These are phyloP conservation scores for Macrophya annulata DNA, from an alignment of 2,888 invertebrate genomes.

Conservation along the genomic window DNA sequence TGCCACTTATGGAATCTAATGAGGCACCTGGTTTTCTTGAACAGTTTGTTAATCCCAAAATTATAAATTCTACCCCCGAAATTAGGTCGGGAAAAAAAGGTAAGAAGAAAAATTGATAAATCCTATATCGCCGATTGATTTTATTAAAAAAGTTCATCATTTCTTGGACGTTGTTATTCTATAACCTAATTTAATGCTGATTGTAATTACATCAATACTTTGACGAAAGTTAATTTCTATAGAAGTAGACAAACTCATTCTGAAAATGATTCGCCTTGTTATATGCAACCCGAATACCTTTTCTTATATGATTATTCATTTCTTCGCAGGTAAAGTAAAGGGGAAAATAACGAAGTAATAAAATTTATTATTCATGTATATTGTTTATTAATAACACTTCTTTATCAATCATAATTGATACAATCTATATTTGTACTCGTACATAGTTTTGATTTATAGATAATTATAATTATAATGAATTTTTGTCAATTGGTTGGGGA, in stretches of 20 bases:
- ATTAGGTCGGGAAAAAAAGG: not conserved
- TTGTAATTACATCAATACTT: not conserved
- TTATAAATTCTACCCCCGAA: not conserved
- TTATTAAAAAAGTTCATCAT: not conserved
- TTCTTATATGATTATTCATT: not conserved
- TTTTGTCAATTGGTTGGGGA: not conserved
- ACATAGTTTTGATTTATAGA: not conserved
- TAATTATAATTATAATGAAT: not conserved
- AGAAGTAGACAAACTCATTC: too few relatives aligned
- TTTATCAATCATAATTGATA: not conserved
- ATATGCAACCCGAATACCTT: not conserved
- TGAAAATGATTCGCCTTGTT: not conserved
- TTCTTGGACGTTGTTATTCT: not conserved
- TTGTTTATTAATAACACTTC: not conserved
- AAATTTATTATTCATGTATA: not conserved
- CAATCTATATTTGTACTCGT: not conserved
- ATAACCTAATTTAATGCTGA: not conserved
- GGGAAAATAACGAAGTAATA: not conserved
- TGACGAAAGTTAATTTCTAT: too few relatives aligned
- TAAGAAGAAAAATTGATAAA: not conserved
- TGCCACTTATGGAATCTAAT: slow-evolving; percentile 67
- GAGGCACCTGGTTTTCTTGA: slow-evolving; percentile 58
- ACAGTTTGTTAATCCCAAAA: not conserved
- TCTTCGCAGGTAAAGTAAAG: not conserved
- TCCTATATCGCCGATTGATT: not conserved